These are phyloP conservation scores for Neoascia interrupta DNA, from an alignment of 2,888 invertebrate species.

Conservation along the genomic window DNA sequence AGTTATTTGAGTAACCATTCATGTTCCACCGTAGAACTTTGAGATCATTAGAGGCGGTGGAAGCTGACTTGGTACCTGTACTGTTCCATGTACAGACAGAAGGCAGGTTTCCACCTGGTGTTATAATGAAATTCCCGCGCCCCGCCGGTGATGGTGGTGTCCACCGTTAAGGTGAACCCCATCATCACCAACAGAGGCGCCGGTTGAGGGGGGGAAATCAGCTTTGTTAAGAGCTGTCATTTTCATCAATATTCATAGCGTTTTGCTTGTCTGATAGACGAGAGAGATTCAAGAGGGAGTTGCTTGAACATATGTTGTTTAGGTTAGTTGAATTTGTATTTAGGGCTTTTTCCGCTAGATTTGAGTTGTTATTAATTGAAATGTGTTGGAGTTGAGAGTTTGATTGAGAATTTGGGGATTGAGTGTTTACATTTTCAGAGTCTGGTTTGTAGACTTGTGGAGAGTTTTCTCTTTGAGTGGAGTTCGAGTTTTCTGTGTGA, in stretches of 20 bases:
- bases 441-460: not conserved
- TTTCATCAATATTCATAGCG: not conserved
- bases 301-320: not conserved
- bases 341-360: not conserved
- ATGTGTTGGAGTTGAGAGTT: no score
- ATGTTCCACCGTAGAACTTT: slow-evolving; percentile 24
- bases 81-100: slow-evolving; percentile 10
- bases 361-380: not conserved
- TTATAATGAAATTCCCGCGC: not conserved
- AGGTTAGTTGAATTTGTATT: not conserved
- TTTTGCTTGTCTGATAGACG: not conserved
- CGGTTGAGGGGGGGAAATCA: not conserved
- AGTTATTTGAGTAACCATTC: slow-evolving; percentile 29
- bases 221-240: slow-evolving; percentile 11
- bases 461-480: not conserved
- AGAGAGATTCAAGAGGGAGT: not conserved
- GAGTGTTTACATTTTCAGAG: not conserved
- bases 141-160: not conserved
- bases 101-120: not conserved
- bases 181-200: not conserved
- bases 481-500: not conserved
- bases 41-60: slow-evolving; percentile 12
- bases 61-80: not conserved
- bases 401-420: not conserved
- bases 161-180: not conserved